A percentile compares a stretch with the other conserved stretches of the same genome.
phyloP scores from a whole-genome alignment of 2,113 vertebrate species.

The Morone saxatilis region DNA sequence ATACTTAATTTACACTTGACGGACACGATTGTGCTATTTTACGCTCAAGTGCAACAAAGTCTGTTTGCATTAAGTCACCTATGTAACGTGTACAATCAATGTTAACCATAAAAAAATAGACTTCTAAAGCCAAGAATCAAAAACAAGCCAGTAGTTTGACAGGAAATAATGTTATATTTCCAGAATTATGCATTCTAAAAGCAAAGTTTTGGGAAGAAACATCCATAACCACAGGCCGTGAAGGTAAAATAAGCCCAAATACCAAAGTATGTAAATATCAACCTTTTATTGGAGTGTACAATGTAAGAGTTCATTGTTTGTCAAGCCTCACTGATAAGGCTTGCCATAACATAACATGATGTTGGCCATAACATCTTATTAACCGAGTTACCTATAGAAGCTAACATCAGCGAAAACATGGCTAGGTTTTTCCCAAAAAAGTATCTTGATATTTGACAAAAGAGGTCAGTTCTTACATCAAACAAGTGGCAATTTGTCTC shows the following conservation, averaged over 20 bases:
- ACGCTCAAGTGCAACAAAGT: neutral
- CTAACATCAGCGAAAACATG: conserved; percentile 54
- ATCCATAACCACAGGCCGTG: neutral
- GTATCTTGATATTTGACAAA: conserved; percentile 29
- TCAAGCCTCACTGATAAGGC: conserved; percentile 76
- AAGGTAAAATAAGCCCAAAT: conserved; percentile 15
- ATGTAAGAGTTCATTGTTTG: conserved; percentile 77
- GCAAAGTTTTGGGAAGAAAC: neutral
- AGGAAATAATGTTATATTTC: neutral
- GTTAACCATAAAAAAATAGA: neutral
- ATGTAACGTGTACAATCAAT: neutral
- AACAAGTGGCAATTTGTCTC: conserved; percentile 43
- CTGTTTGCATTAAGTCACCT: neutral
- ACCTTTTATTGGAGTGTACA: conserved; percentile 84
- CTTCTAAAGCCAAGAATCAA: too few species aligned
- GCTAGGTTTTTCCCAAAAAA: conserved; percentile 26
- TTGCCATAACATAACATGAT: conserved; percentile 57
- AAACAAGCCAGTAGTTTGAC: too few species aligned
- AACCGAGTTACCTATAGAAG: conserved; percentile 70
- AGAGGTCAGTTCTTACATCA: conserved; percentile 33
- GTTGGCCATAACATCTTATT: conserved; percentile 64
- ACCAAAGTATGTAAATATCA: conserved; percentile 72
- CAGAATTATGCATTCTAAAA: neutral
- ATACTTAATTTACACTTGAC: neutral
- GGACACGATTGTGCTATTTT: neutral